Conservation (phyloP, 2,888 invertebrate genomes). For the Augochlorella aurata region DNA sequence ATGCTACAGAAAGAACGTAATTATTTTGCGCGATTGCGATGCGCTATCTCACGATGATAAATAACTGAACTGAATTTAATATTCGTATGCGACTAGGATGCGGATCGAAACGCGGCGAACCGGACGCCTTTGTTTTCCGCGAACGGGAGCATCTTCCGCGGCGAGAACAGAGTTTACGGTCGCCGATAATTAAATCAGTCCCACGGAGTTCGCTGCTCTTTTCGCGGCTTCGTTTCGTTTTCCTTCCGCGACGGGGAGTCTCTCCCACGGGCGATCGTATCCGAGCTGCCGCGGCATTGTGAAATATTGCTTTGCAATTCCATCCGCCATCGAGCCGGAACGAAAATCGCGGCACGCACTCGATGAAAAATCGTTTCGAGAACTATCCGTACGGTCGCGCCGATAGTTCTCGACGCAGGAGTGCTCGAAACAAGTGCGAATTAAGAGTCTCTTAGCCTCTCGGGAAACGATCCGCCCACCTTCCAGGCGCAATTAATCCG, state of each 20-base stretch:
- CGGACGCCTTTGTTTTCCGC: slow-evolving; percentile 4
- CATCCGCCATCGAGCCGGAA: not conserved
- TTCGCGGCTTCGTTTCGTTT: not conserved
- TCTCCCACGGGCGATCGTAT: slow-evolving; percentile 3
- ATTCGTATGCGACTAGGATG: not conserved
- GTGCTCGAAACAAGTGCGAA: not conserved
- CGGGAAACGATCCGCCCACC: not conserved
- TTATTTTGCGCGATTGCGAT: too few species aligned
- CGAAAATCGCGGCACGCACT: not conserved
- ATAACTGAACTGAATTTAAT: too few species aligned
- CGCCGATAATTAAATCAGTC: slow-evolving; percentile 44
- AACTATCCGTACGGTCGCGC: not conserved
- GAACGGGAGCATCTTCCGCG: slow-evolving; percentile 14
- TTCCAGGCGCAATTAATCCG: slow-evolving; percentile 21
- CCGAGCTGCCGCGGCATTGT: not conserved
- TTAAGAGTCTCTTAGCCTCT: slow-evolving; percentile 4
- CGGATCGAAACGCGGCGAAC: not conserved
- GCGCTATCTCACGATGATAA: too few species aligned
- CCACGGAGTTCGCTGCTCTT: not conserved
- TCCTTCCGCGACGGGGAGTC: not conserved
- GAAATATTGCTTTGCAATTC: not conserved
- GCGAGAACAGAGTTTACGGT: slow-evolving; percentile 25
- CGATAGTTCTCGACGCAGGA: not conserved
- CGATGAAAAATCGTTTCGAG: not conserved
- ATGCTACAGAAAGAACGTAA: too few species aligned